phyloP scores from a whole-genome alignment of 2,888 invertebrate species.

The Campoplex capitator region DNA sequence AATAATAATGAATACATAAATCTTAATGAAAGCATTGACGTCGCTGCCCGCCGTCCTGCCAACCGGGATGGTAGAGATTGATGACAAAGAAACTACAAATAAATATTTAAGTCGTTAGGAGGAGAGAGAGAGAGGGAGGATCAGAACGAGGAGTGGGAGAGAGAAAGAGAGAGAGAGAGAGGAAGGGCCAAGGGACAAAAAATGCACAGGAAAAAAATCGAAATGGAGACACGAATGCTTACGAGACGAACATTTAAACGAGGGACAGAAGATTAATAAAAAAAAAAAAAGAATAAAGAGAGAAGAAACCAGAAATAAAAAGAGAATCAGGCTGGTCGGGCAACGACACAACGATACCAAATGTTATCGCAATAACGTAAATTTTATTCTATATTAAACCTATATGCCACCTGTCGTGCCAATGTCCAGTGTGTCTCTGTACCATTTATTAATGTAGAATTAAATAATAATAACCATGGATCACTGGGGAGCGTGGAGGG shows the following conservation, averaged over 20 bases:
- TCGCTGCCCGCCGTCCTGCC: slow-evolving; percentile 80
- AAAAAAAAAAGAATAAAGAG: slow-evolving; percentile 56
- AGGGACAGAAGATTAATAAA: slow-evolving; percentile 46
- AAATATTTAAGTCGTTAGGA: slow-evolving; percentile 49
- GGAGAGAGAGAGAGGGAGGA: slow-evolving; percentile 44
- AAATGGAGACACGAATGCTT: slow-evolving; percentile 18
- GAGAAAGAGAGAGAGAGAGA: slow-evolving; percentile 52
- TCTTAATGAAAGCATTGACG: slow-evolving; percentile 80
- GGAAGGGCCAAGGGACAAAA: slow-evolving; percentile 43
- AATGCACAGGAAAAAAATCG: slow-evolving; percentile 51
- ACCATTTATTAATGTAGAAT: slow-evolving; percentile 84
- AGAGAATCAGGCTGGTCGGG: slow-evolving; percentile 78
- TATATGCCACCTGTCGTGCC: slow-evolving; percentile 85
- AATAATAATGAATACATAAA: slow-evolving; percentile 65
- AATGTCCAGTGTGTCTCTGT: slow-evolving; percentile 85
- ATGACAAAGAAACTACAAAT: slow-evolving; percentile 49
- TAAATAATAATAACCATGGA: slow-evolving; percentile 71
- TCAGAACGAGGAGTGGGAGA: neutral
- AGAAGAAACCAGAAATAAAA: slow-evolving; percentile 62
- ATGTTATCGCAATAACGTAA: slow-evolving; percentile 85
- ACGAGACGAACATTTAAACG: slow-evolving; percentile 46
- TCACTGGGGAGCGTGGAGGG: slow-evolving; percentile 15
- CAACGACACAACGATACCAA: slow-evolving; percentile 85
- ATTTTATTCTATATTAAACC: slow-evolving; percentile 85
- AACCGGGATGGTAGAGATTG: slow-evolving; percentile 64